Base-by-base conservation (phyloP, 2,888 invertebrate species). In the Aleiodes leptofemur region DNA sequence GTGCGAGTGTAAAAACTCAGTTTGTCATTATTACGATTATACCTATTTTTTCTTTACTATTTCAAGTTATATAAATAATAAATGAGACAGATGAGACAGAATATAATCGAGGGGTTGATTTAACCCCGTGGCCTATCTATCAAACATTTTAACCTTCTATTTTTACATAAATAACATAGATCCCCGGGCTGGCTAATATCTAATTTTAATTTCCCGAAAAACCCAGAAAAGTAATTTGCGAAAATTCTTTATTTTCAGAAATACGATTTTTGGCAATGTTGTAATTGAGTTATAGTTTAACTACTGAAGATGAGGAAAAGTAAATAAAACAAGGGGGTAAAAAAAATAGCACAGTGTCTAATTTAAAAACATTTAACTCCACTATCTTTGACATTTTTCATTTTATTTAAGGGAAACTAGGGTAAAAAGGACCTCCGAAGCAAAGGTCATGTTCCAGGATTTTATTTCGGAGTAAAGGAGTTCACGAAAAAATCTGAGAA, bases 121-220 rank as follows among this genome's bases (percentile, higher is more conserved):
- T 82, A 82, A 84, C 82, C 86, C 80, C 83, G 82, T 85, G 83
- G 83, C 85, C 84, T 81, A 85, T 84, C 84, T 84, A 83, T 83
- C 80, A 79, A 72, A 76, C 77, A 78, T 82, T 83, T 81, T 51
- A 16, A 29, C 78, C 66, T 73, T 84, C 84, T 83, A 84, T 86
- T 86, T 86, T 86, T 83, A 77, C 77, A 79, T 81, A 82, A 23
- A 74, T 43, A 75, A 48, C 76, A 76, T 71, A 66, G 11, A 56
- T 53, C 23, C 70, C 66, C 66, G 51, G 56, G 56, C 72, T 51
- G 70, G 69, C 61, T 23, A 57, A 50, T 53, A 29, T 34, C 53
- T 71, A 59, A 48, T 59, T 64, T 51, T 72, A 34, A 72, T 72
- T 72, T 6, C 16, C 43, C 23, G 23, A 43, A 43, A 43, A 64